Conservation (phyloP, 2,888 invertebrate genomes). For the Patella caerulea region DNA sequence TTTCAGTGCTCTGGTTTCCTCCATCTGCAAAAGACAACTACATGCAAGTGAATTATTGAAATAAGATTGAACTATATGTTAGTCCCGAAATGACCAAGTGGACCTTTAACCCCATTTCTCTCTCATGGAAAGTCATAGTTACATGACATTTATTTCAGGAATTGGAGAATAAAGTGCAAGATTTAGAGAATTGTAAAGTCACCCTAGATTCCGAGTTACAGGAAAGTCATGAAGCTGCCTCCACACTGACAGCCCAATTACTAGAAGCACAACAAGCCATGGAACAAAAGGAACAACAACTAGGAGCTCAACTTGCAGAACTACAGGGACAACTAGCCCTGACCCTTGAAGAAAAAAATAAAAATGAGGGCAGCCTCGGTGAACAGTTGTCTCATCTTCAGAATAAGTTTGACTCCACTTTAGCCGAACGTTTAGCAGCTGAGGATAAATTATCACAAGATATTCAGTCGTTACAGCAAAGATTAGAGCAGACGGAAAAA, state of each 20-base stretch:
- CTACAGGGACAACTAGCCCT: conserved; percentile 45
- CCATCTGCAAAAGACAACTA: no score
- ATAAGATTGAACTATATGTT: no score
- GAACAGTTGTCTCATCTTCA: conserved; percentile 45
- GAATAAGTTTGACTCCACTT: conserved; percentile 37
- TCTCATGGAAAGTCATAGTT: neutral
- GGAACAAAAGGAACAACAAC: conserved; percentile 28
- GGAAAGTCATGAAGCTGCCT: conserved; percentile 32
- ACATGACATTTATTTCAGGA: conserved; percentile 48
- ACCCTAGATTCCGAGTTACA: conserved; percentile 49
- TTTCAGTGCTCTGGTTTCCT: no score
- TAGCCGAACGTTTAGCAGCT: neutral
- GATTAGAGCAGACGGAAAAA: conserved; percentile 40
- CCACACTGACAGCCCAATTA: conserved; percentile 32
- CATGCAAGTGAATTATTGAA: no score
- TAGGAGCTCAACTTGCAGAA: conserved; percentile 71
- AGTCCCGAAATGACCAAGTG: no score
- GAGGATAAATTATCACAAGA: conserved; percentile 8
- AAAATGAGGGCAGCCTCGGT: conserved; percentile 45
- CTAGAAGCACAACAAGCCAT: conserved; percentile 15
- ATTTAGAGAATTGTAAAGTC: conserved; percentile 56
- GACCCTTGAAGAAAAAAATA: conserved; percentile 48
- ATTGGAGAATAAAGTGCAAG: conserved; percentile 65
- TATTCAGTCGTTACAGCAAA: conserved; percentile 1
- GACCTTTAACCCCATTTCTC: neutral